Percentiles rank a stretch among this genome's conserved stretches.
Conservation (phyloP, 1,140 invertebrate species). For the Lepidostoma basale region DNA sequence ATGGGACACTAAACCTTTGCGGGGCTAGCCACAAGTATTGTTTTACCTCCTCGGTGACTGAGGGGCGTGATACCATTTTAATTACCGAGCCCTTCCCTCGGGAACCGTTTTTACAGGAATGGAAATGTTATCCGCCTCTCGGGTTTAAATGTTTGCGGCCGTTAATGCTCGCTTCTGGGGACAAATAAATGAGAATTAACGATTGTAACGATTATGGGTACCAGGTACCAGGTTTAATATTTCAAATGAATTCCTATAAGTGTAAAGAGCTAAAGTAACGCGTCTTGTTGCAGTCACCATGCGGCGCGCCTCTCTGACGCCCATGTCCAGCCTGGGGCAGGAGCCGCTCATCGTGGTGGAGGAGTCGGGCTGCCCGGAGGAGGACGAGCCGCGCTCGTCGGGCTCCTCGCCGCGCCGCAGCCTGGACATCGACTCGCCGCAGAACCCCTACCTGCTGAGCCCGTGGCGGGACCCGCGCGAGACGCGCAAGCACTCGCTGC, state of each 20-base stretch:
- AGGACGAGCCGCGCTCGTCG: conserved; percentile 63
- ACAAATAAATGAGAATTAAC: neutral
- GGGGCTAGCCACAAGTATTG: too few relatives aligned
- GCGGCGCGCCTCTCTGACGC: conserved; percentile 56
- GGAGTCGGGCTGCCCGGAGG: conserved; percentile 71
- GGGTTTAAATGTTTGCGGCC: neutral
- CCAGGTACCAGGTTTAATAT: too few relatives aligned
- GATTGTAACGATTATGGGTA: too few relatives aligned
- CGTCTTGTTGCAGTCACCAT: conserved; percentile 44
- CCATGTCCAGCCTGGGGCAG: conserved; percentile 58
- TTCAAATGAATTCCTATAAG: too few relatives aligned
- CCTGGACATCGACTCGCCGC: conserved; percentile 74
- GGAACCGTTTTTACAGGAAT: too few relatives aligned
- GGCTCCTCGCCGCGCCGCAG: conserved; percentile 64
- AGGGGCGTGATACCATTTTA: too few relatives aligned
- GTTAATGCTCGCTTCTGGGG: neutral
- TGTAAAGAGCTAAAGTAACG: too few relatives aligned
- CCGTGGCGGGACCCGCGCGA: conserved; percentile 73
- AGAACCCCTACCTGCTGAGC: conserved; percentile 79
- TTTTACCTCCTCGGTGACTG: too few relatives aligned
- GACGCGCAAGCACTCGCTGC: conserved; percentile 78
- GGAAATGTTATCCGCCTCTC: neutral
- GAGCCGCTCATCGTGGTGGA: conserved; percentile 84
- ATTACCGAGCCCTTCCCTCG: too few relatives aligned
- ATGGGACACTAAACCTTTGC: too few relatives aligned